phyloP scores from a whole-genome alignment of 2,888 invertebrate genomes.

The Loripinus fragilis region DNA sequence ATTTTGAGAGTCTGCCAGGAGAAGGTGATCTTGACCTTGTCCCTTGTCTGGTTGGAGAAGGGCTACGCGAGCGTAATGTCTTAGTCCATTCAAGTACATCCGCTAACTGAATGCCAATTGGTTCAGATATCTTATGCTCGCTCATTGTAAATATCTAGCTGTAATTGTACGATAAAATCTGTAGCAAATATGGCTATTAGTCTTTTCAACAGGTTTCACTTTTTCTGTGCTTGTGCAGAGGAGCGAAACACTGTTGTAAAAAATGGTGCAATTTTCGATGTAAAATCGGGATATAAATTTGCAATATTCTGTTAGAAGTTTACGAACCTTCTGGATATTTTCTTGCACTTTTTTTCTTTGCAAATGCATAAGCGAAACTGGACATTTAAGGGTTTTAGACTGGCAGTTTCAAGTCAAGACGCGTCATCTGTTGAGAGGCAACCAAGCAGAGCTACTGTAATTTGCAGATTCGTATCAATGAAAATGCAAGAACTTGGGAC shows the following conservation, averaged over 20 bases:
- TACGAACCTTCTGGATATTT: slow-evolving; percentile 6
- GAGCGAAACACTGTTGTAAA: neutral
- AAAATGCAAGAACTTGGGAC: too few species aligned
- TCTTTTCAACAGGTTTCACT: too few species aligned
- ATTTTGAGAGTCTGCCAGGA: slow-evolving; percentile 46
- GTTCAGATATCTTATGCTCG: slow-evolving; percentile 70
- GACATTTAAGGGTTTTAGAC: neutral
- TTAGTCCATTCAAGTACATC: slow-evolving; percentile 75
- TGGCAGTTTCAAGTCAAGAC: slow-evolving; percentile 62
- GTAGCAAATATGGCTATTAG: too few species aligned
- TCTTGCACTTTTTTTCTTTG: neutral
- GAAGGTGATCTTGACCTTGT: slow-evolving; percentile 72
- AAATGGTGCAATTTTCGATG: neutral
- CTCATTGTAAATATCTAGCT: slow-evolving; percentile 46
- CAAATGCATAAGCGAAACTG: slow-evolving; percentile 12
- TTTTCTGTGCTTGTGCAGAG: neutral
- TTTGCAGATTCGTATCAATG: too few species aligned
- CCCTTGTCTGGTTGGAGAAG: slow-evolving; percentile 58
- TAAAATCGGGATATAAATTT: neutral
- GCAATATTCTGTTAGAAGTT: neutral
- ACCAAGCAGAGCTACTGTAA: slow-evolving; percentile 23
- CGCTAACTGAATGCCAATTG: slow-evolving; percentile 69
- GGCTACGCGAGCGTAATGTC: slow-evolving; percentile 70
- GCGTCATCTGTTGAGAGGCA: slow-evolving; percentile 73
- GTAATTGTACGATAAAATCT: too few species aligned